Evolutionary conservation across 2,113 vertebrate species (phyloP).

Genomic region (Syngnathoides biaculeatus): DNA sequence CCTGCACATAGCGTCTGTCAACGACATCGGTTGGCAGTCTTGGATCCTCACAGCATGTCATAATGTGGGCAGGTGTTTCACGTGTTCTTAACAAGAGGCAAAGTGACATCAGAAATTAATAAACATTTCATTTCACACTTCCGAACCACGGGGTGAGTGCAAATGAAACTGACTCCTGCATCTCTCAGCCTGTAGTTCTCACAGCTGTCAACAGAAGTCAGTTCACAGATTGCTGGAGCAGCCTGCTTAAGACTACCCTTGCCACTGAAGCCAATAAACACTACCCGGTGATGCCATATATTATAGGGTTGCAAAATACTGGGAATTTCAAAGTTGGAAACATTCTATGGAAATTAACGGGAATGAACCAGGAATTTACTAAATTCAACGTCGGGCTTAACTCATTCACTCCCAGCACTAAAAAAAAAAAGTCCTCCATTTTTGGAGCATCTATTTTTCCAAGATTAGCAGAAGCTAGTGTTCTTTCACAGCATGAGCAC

Average conservation of each 20-base stretch:
- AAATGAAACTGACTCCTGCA: conserved; percentile 61
- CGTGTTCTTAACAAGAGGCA: conserved; percentile 54
- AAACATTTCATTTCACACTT: conserved; percentile 59
- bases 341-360: neutral
- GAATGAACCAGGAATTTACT: neutral
- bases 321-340: neutral
- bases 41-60: conserved; percentile 19
- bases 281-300: neutral
- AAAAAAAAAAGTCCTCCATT: too few relatives aligned
- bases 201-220: conserved; percentile 59
- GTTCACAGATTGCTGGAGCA: conserved; percentile 37
- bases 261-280: conserved; percentile 2
- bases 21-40: conserved; percentile 20
- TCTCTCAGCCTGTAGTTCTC: conserved; percentile 56
- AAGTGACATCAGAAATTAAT: conserved; percentile 60
- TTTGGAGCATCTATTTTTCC: too few relatives aligned
- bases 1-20: conserved; percentile 27
- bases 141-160: conserved; percentile 48
- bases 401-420: too few relatives aligned
- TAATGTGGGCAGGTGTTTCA: conserved; percentile 36
- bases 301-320: neutral
- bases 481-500: too few relatives aligned
- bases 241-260: conserved; percentile 3
- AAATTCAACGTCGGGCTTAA: neutral
- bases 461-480: too few relatives aligned